These are phyloP conservation scores for Macrotus californicus DNA, from an alignment of 2,113 vertebrate genomes.

Conservation along the genomic window DNA sequence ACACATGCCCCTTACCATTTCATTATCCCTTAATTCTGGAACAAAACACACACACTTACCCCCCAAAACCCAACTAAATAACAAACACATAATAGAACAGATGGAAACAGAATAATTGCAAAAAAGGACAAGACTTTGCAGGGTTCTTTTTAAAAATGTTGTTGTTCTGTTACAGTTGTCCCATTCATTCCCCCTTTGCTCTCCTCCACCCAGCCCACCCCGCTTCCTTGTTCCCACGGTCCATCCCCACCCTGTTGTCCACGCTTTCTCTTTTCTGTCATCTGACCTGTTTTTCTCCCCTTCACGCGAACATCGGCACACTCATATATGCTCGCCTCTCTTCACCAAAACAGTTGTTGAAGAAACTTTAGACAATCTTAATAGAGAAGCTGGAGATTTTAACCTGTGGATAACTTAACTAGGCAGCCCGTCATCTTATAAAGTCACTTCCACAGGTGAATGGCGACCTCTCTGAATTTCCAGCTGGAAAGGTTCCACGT, in stretches of 20 bases:
- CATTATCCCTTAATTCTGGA: neutral
- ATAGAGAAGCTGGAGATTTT: neutral
- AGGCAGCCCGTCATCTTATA: neutral
- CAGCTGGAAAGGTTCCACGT: neutral
- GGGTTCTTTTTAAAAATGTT: too few relatives aligned
- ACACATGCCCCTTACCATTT: neutral
- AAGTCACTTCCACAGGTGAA: neutral
- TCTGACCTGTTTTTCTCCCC: neutral
- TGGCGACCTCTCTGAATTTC: neutral
- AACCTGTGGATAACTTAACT: neutral
- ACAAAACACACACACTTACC: neutral
- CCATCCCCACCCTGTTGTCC: too few relatives aligned
- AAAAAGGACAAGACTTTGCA: neutral
- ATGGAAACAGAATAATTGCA: neutral
- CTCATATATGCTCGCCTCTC: neutral
- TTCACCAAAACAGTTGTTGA: neutral
- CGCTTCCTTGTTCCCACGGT: too few relatives aligned
- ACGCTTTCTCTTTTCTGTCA: neutral
- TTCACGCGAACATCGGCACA: neutral
- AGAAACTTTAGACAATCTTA: neutral
- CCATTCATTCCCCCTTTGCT: too few relatives aligned
- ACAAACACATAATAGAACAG: neutral
- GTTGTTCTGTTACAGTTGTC: too few relatives aligned
- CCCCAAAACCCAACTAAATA: neutral
- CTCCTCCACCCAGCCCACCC: too few relatives aligned